Percentiles rank a stretch among this genome's conserved stretches.
Conservation (phyloP, 2,113 vertebrate genomes). For the Anthoscopus minutus region DNA sequence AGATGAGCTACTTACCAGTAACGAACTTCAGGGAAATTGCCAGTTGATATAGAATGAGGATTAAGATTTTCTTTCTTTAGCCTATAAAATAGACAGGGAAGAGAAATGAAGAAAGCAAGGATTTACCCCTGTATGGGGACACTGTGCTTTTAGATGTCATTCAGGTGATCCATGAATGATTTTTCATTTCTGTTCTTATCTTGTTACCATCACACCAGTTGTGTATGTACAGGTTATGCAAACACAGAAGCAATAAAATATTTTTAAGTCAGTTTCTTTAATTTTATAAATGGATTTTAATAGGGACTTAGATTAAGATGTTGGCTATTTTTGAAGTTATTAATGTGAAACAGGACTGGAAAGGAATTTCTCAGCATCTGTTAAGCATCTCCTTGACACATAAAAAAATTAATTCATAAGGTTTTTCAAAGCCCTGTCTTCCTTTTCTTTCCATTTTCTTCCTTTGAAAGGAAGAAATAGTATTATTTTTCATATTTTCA, state of each 20-base stretch:
- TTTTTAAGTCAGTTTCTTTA: neutral
- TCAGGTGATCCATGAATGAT: neutral
- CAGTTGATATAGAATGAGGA: neutral
- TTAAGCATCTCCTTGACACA: neutral
- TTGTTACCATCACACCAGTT: neutral
- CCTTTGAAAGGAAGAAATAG: neutral
- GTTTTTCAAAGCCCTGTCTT: neutral
- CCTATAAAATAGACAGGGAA: neutral
- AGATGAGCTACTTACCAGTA: neutral
- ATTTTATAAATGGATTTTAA: neutral
- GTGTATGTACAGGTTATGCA: neutral
- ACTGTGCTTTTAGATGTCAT: neutral
- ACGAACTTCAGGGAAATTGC: neutral
- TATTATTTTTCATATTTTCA: neutral
- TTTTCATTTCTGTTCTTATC: neutral
- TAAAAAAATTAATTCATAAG: neutral
- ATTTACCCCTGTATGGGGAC: neutral
- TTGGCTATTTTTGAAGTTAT: neutral
- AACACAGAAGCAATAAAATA: conserved; percentile 26
- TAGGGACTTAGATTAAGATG: neutral
- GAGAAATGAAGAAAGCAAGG: neutral
- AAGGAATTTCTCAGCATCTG: neutral
- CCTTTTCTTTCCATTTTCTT: neutral
- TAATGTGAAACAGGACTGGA: neutral
- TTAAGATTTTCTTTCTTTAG: neutral